Conservation (phyloP, 2,113 vertebrate genomes). For the Eidolon helvum region DNA sequence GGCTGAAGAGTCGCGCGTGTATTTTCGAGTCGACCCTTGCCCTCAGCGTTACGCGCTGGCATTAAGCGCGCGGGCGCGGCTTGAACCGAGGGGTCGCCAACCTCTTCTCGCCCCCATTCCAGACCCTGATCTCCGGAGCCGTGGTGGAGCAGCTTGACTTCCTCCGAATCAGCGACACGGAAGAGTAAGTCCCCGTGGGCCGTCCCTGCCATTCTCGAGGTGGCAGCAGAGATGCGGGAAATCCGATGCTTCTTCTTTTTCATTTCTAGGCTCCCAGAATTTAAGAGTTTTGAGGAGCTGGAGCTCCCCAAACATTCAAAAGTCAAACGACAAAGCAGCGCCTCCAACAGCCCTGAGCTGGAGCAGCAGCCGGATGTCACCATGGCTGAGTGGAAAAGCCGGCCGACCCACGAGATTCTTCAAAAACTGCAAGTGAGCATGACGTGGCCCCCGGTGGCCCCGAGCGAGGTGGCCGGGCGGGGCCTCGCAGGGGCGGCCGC, state of each 20-base stretch:
- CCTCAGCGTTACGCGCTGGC: not conserved
- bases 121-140: constrained; percentile 98
- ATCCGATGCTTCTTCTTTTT: not conserved
- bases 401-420: constrained; percentile 90
- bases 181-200: constrained; percentile 87
- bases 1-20: not conserved
- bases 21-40: too few relatives aligned
- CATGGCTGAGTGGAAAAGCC: constrained; percentile 89
- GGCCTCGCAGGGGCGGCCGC: not conserved
- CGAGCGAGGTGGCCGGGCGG: not conserved
- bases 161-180: constrained; percentile 92
- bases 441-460: not conserved
- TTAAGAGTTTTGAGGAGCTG: constrained; percentile 96
- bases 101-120: constrained; percentile 67
- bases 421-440: constrained; percentile 93
- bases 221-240: constrained; percentile 8
- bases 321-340: constrained; percentile 96
- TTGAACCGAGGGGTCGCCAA: not conserved
- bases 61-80: too few relatives aligned
- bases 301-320: constrained; percentile 97
- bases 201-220: not conserved
- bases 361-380: constrained; percentile 92
- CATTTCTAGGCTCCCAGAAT: constrained; percentile 90
- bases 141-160: constrained; percentile 98
- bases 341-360: constrained; percentile 88